Conservation (phyloP, 1,140 invertebrate genomes). For the Drosophila mayri region DNA sequence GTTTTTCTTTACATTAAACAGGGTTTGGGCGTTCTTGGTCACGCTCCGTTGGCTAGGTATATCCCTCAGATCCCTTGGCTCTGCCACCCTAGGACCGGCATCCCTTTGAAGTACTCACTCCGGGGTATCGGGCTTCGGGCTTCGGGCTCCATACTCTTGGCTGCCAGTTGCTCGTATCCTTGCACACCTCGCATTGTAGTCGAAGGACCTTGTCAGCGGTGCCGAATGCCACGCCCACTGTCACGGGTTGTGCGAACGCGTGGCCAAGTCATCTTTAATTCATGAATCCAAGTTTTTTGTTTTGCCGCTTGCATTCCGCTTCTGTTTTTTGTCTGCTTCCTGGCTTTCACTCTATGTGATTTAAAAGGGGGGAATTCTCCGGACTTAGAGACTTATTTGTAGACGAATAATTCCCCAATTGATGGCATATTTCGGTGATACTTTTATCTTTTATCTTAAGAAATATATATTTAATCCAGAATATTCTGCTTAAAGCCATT, state of each 20-base stretch:
- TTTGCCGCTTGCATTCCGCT: conserved; percentile 32
- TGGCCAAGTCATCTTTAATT: conserved; percentile 74
- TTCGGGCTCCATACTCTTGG: conserved; percentile 7
- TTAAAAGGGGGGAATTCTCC: conserved; percentile 7
- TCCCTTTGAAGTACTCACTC: conserved; percentile 60
- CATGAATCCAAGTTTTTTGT: conserved; percentile 61
- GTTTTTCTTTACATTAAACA: conserved; percentile 76
- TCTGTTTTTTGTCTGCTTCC: conserved; percentile 17
- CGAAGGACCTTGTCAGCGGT: conserved; percentile 33
- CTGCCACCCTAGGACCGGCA: not conserved
- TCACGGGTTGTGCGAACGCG: conserved; percentile 32
- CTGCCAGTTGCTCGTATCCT: conserved; percentile 31
- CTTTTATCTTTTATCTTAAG: not conserved
- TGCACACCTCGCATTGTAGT: conserved; percentile 54
- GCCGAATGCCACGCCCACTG: conserved; percentile 51
- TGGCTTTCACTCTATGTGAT: conserved; percentile 23
- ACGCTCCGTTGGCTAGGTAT: conserved; percentile 50
- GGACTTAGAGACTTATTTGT: conserved; percentile 27
- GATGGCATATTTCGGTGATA: not conserved
- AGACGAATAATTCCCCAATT: conserved; percentile 1
- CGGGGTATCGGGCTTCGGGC: conserved; percentile 7
- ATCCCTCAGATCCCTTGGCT: not conserved
- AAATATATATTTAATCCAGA: not conserved
- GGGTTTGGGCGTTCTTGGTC: conserved; percentile 59
- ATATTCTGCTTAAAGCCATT: not conserved